A percentile compares a stretch with the other conserved stretches of the same genome.
Evolutionary conservation across 2,797 vertebrate species (phyloP).

Genomic region (Staurois parvus): DNA sequence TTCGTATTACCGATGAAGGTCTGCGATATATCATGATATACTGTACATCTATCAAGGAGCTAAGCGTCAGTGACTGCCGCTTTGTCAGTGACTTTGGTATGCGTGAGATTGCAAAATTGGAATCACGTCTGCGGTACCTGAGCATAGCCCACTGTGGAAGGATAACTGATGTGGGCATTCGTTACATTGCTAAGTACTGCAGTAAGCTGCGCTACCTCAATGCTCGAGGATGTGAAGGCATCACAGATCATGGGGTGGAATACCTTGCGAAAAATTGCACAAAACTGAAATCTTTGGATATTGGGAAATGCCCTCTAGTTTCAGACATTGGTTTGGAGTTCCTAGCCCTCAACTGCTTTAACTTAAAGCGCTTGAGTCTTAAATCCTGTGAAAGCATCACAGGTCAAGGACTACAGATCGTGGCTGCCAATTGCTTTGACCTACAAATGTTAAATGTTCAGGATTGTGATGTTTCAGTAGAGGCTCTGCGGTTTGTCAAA

Average conservation of each 20-base stretch:
- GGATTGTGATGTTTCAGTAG: conserved; percentile 95
- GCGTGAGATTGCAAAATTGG: conserved; percentile 94
- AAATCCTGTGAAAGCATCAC: conserved; percentile 95
- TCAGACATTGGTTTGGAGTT: conserved; percentile 94
- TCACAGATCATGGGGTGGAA: conserved; percentile 95
- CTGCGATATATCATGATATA: conserved; percentile 93
- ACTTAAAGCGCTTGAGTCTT: conserved; percentile 92
- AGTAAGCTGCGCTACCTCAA: conserved; percentile 89
- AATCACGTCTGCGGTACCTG: conserved; percentile 92
- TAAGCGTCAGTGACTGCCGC: conserved; percentile 96
- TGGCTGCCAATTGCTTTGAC: conserved; percentile 95
- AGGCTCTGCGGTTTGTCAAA: conserved; percentile 91
- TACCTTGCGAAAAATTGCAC: conserved; percentile 95
- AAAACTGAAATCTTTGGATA: conserved; percentile 93
- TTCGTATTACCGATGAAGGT: conserved; percentile 92
- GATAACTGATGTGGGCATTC: conserved; percentile 95
- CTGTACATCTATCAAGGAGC: conserved; percentile 89
- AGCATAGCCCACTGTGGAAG: conserved; percentile 96
- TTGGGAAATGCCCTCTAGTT: conserved; percentile 96
- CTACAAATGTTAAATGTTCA: conserved; percentile 97
- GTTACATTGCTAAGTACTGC: conserved; percentile 96
- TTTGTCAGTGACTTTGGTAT: conserved; percentile 94
- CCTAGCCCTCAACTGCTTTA: conserved; percentile 93
- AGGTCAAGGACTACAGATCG: conserved; percentile 90
- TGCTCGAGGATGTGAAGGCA: conserved; percentile 91